Percentiles rank a stretch among this genome's conserved stretches.
Evolutionary conservation across 2,888 invertebrate genomes (phyloP).

Genomic region (Antheraea assamensis): DNA sequence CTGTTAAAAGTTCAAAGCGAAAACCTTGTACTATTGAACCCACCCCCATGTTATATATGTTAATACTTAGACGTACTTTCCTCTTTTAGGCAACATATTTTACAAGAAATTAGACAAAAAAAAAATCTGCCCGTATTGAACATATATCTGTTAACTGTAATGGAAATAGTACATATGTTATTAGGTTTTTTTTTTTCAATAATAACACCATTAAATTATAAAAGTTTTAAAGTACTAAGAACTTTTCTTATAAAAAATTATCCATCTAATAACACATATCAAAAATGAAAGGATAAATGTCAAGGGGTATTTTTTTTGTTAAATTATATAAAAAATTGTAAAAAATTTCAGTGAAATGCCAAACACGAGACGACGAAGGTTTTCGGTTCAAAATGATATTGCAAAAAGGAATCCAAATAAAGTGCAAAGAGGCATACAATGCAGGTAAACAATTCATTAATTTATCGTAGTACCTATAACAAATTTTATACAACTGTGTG

Average conservation of each 20-base stretch:
- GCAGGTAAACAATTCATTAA: slow-evolving; percentile 44
- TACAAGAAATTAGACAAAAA: too few relatives aligned
- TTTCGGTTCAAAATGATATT: slow-evolving; percentile 66
- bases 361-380: slow-evolving; percentile 65
- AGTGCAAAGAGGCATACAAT: slow-evolving; percentile 50
- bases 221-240: too few relatives aligned
- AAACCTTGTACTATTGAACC: too few relatives aligned
- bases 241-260: neutral
- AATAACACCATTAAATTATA: too few relatives aligned
- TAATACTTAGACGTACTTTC: too few relatives aligned
- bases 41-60: too few relatives aligned
- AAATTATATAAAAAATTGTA: slow-evolving; percentile 32
- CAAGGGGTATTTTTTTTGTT: slow-evolving; percentile 29
- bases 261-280: slow-evolving; percentile 18
- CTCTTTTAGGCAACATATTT: too few relatives aligned
- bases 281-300: slow-evolving; percentile 33
- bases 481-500: neutral
- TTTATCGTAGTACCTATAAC: neutral
- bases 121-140: neutral
- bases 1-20: too few relatives aligned
- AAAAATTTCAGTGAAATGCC: slow-evolving; percentile 63
- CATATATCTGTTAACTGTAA: neutral
- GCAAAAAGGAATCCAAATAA: slow-evolving; percentile 42
- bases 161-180: neutral
- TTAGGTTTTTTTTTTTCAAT: neutral